Evolutionary conservation across 2,113 vertebrate genomes (phyloP).

Genomic region (Microtus pennsylvanicus): DNA sequence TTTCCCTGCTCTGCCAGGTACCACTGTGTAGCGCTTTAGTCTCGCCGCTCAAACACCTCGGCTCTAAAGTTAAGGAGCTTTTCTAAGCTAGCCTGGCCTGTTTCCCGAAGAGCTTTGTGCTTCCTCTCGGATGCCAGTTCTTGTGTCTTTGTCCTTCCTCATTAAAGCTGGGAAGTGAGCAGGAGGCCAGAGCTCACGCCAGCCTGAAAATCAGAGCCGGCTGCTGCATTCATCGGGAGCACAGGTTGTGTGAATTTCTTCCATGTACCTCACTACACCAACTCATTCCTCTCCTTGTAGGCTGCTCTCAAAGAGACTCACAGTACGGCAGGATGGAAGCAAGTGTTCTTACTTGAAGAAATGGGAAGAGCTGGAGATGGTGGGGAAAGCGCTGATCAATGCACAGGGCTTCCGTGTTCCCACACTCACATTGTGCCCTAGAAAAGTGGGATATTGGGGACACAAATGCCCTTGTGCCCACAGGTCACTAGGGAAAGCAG

Average conservation of each 20-base stretch:
- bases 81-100: neutral
- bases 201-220: neutral
- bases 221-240: accelerated
- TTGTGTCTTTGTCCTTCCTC: neutral
- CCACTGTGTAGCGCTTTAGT: accelerated
- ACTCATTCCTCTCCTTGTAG: neutral
- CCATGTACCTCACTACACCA: neutral
- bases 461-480: neutral
- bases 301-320: neutral
- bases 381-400: accelerated
- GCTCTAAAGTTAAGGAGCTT: neutral
- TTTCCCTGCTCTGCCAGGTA: neutral
- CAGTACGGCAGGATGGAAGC: too few relatives aligned
- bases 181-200: neutral
- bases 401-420: accelerated
- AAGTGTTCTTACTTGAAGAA: neutral
- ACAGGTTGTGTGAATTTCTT: neutral
- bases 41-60: neutral
- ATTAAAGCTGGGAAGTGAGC: neutral
- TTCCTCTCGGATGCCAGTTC: neutral
- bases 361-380: too few relatives aligned
- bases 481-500: neutral
- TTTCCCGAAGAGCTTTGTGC: neutral
- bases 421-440: neutral
- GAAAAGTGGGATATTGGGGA: neutral